Evolutionary conservation across 2,888 invertebrate species (phyloP).

Genomic region (Drosophila seclusa): DNA sequence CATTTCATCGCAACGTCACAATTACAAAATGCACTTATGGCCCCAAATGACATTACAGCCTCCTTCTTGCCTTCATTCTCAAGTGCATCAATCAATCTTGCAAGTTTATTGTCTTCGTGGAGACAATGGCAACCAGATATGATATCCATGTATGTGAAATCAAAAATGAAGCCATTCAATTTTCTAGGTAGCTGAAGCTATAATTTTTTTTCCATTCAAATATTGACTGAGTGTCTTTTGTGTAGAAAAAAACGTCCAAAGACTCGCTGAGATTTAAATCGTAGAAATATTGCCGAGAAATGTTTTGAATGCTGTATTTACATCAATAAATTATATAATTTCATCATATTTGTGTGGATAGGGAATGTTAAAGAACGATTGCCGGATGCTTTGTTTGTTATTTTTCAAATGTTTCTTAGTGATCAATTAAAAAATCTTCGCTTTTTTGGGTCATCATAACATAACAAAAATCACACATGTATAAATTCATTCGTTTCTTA

Average conservation of each 20-base stretch:
- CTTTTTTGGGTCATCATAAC: conserved; percentile 38
- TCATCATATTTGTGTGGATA: conserved; percentile 12
- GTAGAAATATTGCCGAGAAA: background rate
- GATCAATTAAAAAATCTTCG: conserved; percentile 22
- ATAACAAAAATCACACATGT: conserved; percentile 31
- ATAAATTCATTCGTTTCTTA: conserved; percentile 18
- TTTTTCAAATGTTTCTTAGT: conserved; percentile 28
- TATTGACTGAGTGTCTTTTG: conserved; percentile 30
- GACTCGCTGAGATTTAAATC: conserved; percentile 6
- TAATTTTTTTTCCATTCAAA: conserved; percentile 13
- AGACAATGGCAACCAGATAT: conserved; percentile 44
- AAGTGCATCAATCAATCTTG: conserved; percentile 66
- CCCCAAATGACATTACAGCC: conserved; percentile 58
- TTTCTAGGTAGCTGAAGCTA: conserved; percentile 45
- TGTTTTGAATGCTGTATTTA: conserved; percentile 14
- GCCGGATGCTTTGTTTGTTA: conserved; percentile 43
- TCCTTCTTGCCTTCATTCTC: conserved; percentile 33
- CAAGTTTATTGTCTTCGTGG: conserved; percentile 55
- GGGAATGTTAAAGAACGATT: conserved; percentile 23
- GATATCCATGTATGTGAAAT: conserved; percentile 24
- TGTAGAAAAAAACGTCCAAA: conserved; percentile 8
- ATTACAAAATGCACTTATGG: conserved; percentile 66
- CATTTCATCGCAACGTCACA: conserved; percentile 64
- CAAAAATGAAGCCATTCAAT: conserved; percentile 48
- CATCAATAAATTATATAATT: conserved; percentile 47